Percentiles rank a stretch among this genome's conserved stretches.
These are phyloP conservation scores for Tetrao urogallus DNA, from an alignment of 2,113 vertebrate species.

Conservation along the genomic window DNA sequence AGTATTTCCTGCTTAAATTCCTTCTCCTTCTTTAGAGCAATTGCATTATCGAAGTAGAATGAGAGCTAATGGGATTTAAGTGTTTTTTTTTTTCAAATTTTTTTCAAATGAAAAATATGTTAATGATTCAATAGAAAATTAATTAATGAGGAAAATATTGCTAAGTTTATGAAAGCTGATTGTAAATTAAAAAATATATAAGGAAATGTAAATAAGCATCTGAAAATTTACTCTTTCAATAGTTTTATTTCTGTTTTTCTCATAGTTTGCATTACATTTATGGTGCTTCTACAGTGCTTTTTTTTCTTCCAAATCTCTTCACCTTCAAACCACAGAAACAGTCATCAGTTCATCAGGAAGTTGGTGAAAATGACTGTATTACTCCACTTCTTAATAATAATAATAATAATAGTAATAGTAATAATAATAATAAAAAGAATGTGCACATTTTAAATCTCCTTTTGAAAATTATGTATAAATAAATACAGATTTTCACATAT, in stretches of 20 bases:
- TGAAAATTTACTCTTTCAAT: not conserved
- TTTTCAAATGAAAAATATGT: not conserved
- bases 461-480: no score
- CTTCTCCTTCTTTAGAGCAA: not conserved
- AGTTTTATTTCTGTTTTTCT: not conserved
- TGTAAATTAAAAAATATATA: not conserved
- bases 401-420: no score
- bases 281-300: no score
- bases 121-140: not conserved
- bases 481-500: no score
- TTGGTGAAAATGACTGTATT: no score
- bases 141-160: not conserved
- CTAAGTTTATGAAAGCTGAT: not conserved
- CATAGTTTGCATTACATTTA: not conserved
- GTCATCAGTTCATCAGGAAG: no score
- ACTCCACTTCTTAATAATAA: no score
- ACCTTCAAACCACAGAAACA: no score
- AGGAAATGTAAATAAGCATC: not conserved
- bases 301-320: no score
- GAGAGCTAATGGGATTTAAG: not conserved
- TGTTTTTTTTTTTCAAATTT: not conserved
- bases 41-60: not conserved
- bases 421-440: no score
- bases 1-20: not conserved
- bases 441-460: no score